phyloP scores from a whole-genome alignment of 1,140 invertebrate species.

The Cydia splendana region DNA sequence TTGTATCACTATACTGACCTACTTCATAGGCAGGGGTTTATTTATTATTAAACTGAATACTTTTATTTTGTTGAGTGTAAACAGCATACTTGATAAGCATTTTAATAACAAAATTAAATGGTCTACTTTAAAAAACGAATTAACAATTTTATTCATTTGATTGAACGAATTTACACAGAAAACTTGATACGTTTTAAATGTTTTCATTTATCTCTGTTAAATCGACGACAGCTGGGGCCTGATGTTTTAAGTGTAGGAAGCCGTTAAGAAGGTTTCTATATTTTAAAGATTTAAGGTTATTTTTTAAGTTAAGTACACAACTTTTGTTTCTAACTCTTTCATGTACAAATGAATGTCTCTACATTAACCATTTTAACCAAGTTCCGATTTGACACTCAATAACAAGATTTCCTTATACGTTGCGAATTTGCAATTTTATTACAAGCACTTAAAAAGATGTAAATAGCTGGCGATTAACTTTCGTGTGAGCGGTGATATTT shows the following conservation, averaged over 20 bases:
- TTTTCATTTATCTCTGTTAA: too few species aligned
- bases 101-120: background rate
- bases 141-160: too few species aligned
- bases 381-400: background rate
- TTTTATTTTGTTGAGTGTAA: background rate
- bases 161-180: too few species aligned
- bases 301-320: too few species aligned
- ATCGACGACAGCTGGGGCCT: too few species aligned
- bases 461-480: constrained; percentile 26
- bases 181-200: too few species aligned
- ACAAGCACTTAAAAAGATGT: constrained; percentile 14
- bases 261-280: too few species aligned
- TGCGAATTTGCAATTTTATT: constrained; percentile 25
- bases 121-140: too few species aligned
- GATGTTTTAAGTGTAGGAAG: too few species aligned
- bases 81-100: constrained; percentile 1
- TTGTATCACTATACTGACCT: background rate
- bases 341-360: background rate
- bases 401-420: constrained; percentile 10
- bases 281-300: too few species aligned
- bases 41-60: too few species aligned
- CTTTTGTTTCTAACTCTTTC: background rate
- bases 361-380: constrained; percentile 4
- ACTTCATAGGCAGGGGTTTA: too few species aligned
- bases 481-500: background rate